Conservation (phyloP, 2,888 invertebrate genomes). For the Parnassius mnemosyne region DNA sequence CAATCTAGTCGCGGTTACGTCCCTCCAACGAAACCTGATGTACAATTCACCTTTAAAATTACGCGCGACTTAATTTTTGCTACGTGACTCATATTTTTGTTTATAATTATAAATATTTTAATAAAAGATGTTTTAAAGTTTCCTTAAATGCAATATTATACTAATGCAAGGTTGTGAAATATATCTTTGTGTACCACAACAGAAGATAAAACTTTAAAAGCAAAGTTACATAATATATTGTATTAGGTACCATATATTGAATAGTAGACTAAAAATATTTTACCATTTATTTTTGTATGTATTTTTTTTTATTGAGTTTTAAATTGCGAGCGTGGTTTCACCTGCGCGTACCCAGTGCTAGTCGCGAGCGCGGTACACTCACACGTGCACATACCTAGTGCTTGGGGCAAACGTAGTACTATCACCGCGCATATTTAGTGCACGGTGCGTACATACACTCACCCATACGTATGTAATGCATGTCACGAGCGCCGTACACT, state of each 20-base stretch:
- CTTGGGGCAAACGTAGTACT: neutral
- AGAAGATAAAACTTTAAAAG: neutral
- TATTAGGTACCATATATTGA: no score
- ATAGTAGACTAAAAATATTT: no score
- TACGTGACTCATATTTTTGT: conserved; percentile 29
- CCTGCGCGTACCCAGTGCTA: no score
- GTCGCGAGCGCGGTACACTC: no score
- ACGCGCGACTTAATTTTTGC: conserved; percentile 24
- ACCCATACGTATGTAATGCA: conserved; percentile 51
- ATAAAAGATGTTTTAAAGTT: conserved; percentile 11
- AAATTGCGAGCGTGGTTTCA: no score
- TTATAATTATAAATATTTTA: conserved; percentile 23
- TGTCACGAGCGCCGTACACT: no score
- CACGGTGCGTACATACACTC: neutral
- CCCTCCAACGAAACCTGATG: conserved; percentile 21
- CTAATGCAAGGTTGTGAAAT: no score
- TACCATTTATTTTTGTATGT: no score
- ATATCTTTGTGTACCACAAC: neutral
- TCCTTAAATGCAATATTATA: conserved; percentile 4
- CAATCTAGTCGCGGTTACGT: conserved; percentile 17
- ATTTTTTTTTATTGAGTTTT: no score
- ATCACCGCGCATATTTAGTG: neutral
- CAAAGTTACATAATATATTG: no score
- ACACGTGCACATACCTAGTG: no score
- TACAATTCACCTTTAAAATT: conserved; percentile 22